Base-by-base conservation (phyloP, 2,797 vertebrate species). In the Moxostoma hubbsi region DNA sequence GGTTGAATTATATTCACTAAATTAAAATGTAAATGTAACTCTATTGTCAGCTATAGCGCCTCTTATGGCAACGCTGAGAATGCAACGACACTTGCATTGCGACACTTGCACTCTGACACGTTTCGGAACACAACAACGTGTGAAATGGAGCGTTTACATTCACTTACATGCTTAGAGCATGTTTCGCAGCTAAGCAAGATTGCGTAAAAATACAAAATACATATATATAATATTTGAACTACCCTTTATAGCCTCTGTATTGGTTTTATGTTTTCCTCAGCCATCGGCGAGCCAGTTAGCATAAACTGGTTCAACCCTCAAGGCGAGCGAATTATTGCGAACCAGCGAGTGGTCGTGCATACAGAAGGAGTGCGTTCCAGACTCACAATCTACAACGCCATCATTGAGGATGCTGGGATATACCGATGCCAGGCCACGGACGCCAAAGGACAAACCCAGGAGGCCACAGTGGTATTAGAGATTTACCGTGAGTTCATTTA, bases 261-360 rank as follows among this genome's bases (percentile, higher is more conserved):
- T 47, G 46, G 15, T 69, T 24, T 81, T 2, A 0, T 9, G 73
- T 24, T 58, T 1, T 72, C 80, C 85, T 5, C 50, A 99, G 97
- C 95, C 18, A 96, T 99, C 36, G 97, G 97, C 16, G 97, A 99
- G 72, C 95, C 96, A 1, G 94, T 96, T 53, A 94, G 85, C 85
- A 93, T 99, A 91, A 97, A 98, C 0, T 99, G 97, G 97, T 99
- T 92, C 88, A 98, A 94, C 89, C 97, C 97, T 9, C 96, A 97
- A 89, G 96, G 97, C 18, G 97, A 99, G 82, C 96, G 96, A 87
- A 95, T 99, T 0, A 59, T 92, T 81, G 91, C 95, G 1, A 93
- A 93, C n/a, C 95, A 94, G 86, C 93, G 97, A 64, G 94, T 99
- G 80, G 91, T 96, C 1, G 91, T 98, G 4, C 96, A 98, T 87